Evolutionary conservation across 2,797 vertebrate genomes (phyloP).

Genomic region (Sebastes cheni): DNA sequence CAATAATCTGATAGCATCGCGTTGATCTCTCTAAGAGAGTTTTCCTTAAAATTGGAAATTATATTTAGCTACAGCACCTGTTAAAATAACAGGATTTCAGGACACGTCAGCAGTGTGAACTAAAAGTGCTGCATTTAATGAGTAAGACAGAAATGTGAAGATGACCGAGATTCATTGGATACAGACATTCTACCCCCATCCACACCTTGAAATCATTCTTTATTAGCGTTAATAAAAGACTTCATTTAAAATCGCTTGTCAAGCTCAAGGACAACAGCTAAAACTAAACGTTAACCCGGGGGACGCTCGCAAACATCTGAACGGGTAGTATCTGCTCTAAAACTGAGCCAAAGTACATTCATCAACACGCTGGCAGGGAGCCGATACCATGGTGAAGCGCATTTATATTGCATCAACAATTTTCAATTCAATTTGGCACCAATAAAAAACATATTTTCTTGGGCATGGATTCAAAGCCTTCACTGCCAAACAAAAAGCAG

Average conservation of each 20-base stretch:
- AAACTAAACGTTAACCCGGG: constrained; percentile 25
- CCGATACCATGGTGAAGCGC: constrained; percentile 37
- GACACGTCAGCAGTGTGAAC: not conserved
- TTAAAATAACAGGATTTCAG: not conserved
- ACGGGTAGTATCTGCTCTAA: constrained; percentile 21
- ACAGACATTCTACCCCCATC: not conserved
- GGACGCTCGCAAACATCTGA: constrained; percentile 43
- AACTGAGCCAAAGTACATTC: constrained; percentile 61
- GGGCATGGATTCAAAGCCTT: constrained; percentile 58
- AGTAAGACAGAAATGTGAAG: not conserved
- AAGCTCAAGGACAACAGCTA: constrained; percentile 55
- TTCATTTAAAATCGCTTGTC: constrained; percentile 42
- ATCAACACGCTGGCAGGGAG: constrained; percentile 63
- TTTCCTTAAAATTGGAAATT: constrained; percentile 2
- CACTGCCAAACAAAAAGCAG: constrained; percentile 64
- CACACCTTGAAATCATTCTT: not conserved
- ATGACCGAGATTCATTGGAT: not conserved
- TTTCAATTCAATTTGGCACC: constrained; percentile 73
- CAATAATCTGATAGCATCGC: constrained; percentile 6
- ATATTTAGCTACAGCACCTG: not conserved
- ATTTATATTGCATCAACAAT: constrained; percentile 73
- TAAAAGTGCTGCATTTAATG: not conserved
- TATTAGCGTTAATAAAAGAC: constrained; percentile 37
- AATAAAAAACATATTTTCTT: constrained; percentile 74
- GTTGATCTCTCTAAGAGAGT: constrained; percentile 5